These are phyloP conservation scores for Pheosia tremula DNA, from an alignment of 2,888 invertebrate species.

Conservation along the genomic window DNA sequence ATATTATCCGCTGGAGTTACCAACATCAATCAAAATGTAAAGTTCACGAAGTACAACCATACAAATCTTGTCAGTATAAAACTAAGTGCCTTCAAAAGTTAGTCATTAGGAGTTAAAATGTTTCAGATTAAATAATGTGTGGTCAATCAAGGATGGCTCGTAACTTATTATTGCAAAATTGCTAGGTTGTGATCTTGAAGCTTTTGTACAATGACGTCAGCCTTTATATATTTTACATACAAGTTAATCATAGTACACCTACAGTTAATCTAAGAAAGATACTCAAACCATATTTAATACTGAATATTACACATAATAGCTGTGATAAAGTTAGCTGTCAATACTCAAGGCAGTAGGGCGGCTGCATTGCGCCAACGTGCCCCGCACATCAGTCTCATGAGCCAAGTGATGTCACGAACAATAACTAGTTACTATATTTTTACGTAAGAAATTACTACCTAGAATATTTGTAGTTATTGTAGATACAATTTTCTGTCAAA, in stretches of 20 bases:
- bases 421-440: constrained; percentile 52
- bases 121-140: constrained; percentile 54
- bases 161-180: constrained; percentile 56
- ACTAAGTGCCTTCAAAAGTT: constrained; percentile 82
- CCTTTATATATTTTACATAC: constrained; percentile 18
- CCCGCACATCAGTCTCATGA: constrained; percentile 35
- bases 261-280: constrained; percentile 24
- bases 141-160: constrained; percentile 44
- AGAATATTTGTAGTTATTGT: constrained; percentile 67
- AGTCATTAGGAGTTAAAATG: constrained; percentile 81
- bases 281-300: constrained; percentile 40
- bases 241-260: constrained; percentile 21
- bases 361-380: not conserved
- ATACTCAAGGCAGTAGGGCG: constrained; percentile 13
- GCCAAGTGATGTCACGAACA: constrained; percentile 58
- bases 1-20: constrained; percentile 77
- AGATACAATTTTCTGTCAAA: constrained; percentile 52
- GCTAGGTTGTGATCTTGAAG: constrained; percentile 68
- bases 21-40: constrained; percentile 82
- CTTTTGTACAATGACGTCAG: constrained; percentile 28
- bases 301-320: constrained; percentile 35
- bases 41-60: constrained; percentile 78
- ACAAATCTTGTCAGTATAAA: constrained; percentile 78
- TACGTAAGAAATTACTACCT: constrained; percentile 60
- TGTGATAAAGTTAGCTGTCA: constrained; percentile 35